Evolutionary conservation across 2,888 invertebrate genomes (phyloP).

Genomic region (Drosophila mimetica): DNA sequence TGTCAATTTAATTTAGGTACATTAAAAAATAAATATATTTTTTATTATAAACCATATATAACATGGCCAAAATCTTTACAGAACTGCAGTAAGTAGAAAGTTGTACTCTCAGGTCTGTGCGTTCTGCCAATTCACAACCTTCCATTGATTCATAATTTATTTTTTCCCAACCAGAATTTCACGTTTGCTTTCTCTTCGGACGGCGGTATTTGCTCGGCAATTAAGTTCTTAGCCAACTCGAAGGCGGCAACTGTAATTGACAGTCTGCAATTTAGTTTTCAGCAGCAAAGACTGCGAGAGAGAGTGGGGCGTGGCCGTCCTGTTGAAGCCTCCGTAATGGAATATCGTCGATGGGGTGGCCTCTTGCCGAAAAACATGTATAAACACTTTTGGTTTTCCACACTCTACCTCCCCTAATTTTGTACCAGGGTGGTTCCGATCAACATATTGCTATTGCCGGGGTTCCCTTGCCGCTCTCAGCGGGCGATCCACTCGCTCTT

Average conservation of each 20-base stretch:
- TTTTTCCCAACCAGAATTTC: conserved; percentile 6
- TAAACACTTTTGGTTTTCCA: conserved; percentile 53
- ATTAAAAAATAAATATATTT: no score
- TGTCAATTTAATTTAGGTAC: no score
- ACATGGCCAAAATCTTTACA: no score
- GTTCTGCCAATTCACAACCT: neutral
- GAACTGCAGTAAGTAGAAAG: no score
- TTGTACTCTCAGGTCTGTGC: no score
- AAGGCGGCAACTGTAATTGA: conserved; percentile 69
- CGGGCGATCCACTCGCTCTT: conserved; percentile 54
- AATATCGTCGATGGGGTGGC: conserved; percentile 69
- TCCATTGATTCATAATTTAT: conserved; percentile 65
- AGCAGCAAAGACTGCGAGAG: conserved; percentile 10
- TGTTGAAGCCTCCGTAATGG: conserved; percentile 68
- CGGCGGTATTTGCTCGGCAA: conserved; percentile 44
- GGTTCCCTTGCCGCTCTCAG: conserved; percentile 57
- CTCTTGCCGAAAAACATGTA: conserved; percentile 54
- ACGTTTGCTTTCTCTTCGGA: conserved; percentile 2
- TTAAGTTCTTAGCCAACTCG: conserved; percentile 50
- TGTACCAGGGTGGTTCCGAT: conserved; percentile 38
- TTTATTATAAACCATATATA: no score
- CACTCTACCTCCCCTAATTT: conserved; percentile 12
- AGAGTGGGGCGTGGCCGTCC: conserved; percentile 30
- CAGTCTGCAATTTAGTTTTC: conserved; percentile 56
- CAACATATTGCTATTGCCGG: conserved; percentile 70